phyloP scores from a whole-genome alignment of 2,797 vertebrate species.

The Galago senegalensis region DNA sequence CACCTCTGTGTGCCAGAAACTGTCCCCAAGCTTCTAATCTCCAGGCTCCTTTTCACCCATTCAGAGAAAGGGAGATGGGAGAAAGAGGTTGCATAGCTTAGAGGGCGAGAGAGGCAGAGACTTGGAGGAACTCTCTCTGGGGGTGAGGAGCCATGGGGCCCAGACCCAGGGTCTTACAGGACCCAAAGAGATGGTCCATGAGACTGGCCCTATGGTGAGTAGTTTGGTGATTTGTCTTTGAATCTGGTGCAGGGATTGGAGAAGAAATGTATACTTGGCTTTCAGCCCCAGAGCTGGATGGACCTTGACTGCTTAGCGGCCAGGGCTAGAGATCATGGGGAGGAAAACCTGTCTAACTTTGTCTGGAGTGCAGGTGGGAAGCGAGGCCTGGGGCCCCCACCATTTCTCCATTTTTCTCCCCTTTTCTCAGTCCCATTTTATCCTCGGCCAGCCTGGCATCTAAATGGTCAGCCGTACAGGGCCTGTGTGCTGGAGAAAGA shows the following conservation, averaged over 20 bases:
- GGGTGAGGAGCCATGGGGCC: not conserved
- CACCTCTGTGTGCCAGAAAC: not conserved
- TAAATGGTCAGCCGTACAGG: not conserved
- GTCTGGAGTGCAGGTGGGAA: fast-evolving
- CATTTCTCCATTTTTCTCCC: not conserved
- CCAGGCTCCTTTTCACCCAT: fast-evolving
- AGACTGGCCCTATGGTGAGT: fast-evolving
- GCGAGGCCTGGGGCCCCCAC: too few species aligned
- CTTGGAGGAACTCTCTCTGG: fast-evolving
- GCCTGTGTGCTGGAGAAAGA: not conserved
- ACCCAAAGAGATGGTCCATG: fast-evolving
- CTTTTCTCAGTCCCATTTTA: not conserved
- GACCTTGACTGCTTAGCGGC: not conserved
- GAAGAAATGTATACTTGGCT: fast-evolving
- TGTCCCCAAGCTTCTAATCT: fast-evolving
- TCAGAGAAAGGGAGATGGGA: not conserved
- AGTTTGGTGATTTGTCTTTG: not conserved
- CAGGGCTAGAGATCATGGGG: not conserved
- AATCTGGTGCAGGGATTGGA: not conserved
- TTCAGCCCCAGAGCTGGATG: not conserved
- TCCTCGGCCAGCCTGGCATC: not conserved
- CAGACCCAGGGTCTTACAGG: fast-evolving
- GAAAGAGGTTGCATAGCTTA: not conserved
- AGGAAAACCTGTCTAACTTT: not conserved
- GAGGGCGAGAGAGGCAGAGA: not conserved